phyloP scores from a whole-genome alignment of 2,797 vertebrate species.

The Tiaroga cobitis region DNA sequence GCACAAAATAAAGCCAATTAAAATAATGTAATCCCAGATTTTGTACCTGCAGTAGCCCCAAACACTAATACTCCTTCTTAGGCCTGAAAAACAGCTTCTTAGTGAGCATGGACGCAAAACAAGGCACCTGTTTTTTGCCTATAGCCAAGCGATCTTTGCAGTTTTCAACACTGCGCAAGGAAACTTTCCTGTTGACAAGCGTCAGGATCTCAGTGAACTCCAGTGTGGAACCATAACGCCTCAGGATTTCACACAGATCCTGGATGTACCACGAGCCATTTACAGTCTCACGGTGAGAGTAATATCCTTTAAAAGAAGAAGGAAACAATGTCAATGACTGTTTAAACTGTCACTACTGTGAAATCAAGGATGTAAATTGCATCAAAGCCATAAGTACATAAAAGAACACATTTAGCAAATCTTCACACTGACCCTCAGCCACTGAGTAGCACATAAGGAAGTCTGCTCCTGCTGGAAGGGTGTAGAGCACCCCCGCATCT shows the following conservation, averaged over 20 bases:
- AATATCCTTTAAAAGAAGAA: slow-evolving; percentile 82
- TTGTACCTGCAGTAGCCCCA: neutral
- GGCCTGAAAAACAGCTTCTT: slow-evolving; percentile 90
- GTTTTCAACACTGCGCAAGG: slow-evolving; percentile 79
- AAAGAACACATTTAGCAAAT: neutral
- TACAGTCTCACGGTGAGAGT: slow-evolving; percentile 88
- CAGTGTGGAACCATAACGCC: slow-evolving; percentile 75
- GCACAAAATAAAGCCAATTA: neutral
- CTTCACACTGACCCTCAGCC: slow-evolving; percentile 75
- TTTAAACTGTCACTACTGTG: neutral
- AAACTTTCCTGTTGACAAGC: slow-evolving; percentile 92
- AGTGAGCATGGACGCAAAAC: slow-evolving; percentile 96
- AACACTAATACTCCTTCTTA: slow-evolving; percentile 70
- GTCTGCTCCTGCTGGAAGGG: slow-evolving; percentile 83
- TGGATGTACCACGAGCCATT: slow-evolving; percentile 97
- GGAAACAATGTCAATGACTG: neutral
- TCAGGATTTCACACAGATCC: slow-evolving; percentile 87
- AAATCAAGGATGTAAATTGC: neutral
- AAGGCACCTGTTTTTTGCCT: slow-evolving; percentile 97
- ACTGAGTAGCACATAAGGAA: slow-evolving; percentile 89
- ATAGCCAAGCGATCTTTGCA: slow-evolving; percentile 72
- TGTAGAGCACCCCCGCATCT: slow-evolving; percentile 75
- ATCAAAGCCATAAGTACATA: neutral
- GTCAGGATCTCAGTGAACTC: slow-evolving; percentile 95
- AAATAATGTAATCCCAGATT: neutral